phyloP scores from a whole-genome alignment of 64 coral and sea anemone genomes.

The Hydrozoanthus tunicans region DNA sequence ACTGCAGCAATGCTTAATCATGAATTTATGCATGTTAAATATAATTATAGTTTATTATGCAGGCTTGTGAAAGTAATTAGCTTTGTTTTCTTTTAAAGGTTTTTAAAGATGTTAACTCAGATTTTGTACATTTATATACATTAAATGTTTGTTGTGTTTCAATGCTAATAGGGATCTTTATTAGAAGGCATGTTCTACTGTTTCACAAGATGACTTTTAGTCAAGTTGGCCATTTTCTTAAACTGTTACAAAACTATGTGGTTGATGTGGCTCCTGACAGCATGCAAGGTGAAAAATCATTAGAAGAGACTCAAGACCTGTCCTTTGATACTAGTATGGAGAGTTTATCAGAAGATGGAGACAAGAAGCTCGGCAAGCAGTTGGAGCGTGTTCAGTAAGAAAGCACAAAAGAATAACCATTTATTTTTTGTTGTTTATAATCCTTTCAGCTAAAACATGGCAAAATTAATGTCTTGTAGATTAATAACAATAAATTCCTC shows the following conservation, averaged over 20 bases:
- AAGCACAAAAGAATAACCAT: no score
- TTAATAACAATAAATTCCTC: no score
- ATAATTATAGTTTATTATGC: no score
- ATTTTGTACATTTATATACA: no score
- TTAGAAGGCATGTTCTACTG: conserved; percentile 71
- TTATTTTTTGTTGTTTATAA: no score
- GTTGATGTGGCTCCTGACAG: background rate
- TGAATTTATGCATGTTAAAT: background rate
- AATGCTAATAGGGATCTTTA: conserved; percentile 73
- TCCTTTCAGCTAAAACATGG: background rate
- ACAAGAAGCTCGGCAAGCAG: background rate
- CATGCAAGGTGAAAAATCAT: background rate
- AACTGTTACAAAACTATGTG: conserved; percentile 64
- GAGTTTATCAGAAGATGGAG: conserved; percentile 48
- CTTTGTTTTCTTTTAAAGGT: no score
- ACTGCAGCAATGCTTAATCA: no score
- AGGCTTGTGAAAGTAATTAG: background rate
- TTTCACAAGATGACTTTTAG: conserved; percentile 96
- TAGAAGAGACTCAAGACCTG: background rate
- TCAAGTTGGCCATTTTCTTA: conserved; percentile 84
- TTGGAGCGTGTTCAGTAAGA: background rate
- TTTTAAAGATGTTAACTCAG: no score
- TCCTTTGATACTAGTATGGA: conserved; percentile 64
- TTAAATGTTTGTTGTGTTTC: background rate
- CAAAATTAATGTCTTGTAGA: background rate